Percentiles rank a stretch among this genome's conserved stretches.
Conservation (phyloP, 1,140 invertebrate genomes). For the Pseudoatta argentina region DNA sequence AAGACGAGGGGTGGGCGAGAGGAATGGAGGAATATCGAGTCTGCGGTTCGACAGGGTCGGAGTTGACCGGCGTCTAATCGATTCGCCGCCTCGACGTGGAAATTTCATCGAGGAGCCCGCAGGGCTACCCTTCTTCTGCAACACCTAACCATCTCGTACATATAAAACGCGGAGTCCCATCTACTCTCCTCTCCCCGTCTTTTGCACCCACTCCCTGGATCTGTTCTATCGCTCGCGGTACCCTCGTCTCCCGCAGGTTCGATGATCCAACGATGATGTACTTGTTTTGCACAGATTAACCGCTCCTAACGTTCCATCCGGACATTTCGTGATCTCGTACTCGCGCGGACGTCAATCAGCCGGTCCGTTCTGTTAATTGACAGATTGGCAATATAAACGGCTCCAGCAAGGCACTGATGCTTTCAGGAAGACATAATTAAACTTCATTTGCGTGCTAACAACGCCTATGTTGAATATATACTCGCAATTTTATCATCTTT, state of each 20-base stretch:
- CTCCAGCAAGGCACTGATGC: constrained; percentile 14
- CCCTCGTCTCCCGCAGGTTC: background rate
- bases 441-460: constrained; percentile 54
- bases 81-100: constrained; percentile 84
- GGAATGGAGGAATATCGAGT: constrained; percentile 76
- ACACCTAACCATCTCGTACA: constrained; percentile 68
- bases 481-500: constrained; percentile 30
- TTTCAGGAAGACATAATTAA: constrained; percentile 58
- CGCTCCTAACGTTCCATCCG: constrained; percentile 21
- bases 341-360: constrained; percentile 53
- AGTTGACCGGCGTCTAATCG: constrained; percentile 85
- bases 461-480: constrained; percentile 22
- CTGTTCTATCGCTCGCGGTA: background rate
- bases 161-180: constrained; percentile 35
- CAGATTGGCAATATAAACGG: constrained; percentile 45
- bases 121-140: constrained; percentile 72
- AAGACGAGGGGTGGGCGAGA: constrained; percentile 7
- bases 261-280: constrained; percentile 62
- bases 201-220: background rate
- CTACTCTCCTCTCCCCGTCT: too few relatives aligned
- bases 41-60: constrained; percentile 84
- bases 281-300: constrained; percentile 44
- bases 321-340: constrained; percentile 49
- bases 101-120: constrained; percentile 78
- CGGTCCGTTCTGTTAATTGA: constrained; percentile 45